Conservation (phyloP, 2,888 invertebrate species). For the Muschampia plurimacula region DNA sequence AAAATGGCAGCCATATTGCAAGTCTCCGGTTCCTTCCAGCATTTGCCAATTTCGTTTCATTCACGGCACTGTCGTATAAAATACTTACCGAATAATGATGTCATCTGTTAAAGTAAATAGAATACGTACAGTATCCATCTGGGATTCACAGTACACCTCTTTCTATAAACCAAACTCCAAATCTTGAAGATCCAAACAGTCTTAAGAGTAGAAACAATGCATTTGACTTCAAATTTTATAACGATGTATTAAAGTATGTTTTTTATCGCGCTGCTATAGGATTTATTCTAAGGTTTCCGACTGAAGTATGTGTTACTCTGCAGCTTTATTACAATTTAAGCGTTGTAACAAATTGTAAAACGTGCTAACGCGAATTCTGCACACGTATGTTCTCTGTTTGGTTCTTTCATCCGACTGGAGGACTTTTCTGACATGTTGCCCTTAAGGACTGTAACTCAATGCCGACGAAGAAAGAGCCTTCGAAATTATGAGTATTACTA, state of each 20-base stretch:
- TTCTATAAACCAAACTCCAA: slow-evolving; percentile 72
- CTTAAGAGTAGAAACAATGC: slow-evolving; percentile 41
- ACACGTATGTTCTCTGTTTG: slow-evolving; percentile 76
- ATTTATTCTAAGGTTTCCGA: slow-evolving; percentile 52
- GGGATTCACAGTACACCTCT: slow-evolving; percentile 77
- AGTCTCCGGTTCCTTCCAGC: slow-evolving; percentile 35
- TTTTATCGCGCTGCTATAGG: slow-evolving; percentile 38
- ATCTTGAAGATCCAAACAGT: slow-evolving; percentile 48
- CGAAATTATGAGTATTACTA: background rate
- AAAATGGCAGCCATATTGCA: slow-evolving; percentile 15
- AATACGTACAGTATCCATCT: slow-evolving; percentile 77
- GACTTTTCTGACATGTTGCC: slow-evolving; percentile 63
- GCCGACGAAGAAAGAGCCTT: slow-evolving; percentile 32
- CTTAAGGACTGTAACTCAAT: slow-evolving; percentile 50
- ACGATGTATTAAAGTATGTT: slow-evolving; percentile 42
- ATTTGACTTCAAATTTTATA: background rate
- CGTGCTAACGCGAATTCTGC: slow-evolving; percentile 74
- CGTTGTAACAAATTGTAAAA: slow-evolving; percentile 83
- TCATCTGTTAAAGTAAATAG: slow-evolving; percentile 79
- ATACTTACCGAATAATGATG: slow-evolving; percentile 74
- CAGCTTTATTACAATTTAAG: slow-evolving; percentile 83
- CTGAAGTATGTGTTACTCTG: slow-evolving; percentile 70
- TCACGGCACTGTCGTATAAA: slow-evolving; percentile 56
- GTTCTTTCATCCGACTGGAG: slow-evolving; percentile 67
- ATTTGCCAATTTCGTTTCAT: slow-evolving; percentile 48